Percentiles rank a stretch among this genome's conserved stretches.
These are phyloP conservation scores for Leucophenga montana DNA, from an alignment of 2,888 invertebrate species.

Conservation along the genomic window DNA sequence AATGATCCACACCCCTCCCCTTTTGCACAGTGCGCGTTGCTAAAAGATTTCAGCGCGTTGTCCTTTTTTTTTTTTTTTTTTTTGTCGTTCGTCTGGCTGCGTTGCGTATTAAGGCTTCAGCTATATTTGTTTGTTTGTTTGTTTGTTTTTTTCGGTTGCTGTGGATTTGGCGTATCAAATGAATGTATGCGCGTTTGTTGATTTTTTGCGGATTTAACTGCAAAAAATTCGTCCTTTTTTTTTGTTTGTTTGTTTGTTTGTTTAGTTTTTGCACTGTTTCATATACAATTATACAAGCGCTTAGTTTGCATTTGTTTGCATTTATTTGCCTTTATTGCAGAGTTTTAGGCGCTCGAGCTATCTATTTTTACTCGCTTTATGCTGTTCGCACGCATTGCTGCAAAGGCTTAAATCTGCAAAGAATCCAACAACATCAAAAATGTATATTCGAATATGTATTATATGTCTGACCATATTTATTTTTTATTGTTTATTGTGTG, in stretches of 20 bases:
- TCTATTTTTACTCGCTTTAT: neutral
- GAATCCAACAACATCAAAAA: neutral
- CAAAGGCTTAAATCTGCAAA: conserved; percentile 22
- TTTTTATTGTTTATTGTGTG: too few relatives aligned
- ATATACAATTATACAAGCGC: conserved; percentile 21
- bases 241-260: neutral
- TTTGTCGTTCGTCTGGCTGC: conserved; percentile 7
- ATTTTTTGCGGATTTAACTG: conserved; percentile 8
- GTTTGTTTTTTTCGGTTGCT: neutral
- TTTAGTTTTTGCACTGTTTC: too few relatives aligned
- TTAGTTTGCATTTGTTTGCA: conserved; percentile 20
- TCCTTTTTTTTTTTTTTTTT: neutral
- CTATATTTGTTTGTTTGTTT: neutral
- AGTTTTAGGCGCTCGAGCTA: conserved; percentile 17
- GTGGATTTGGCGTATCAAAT: neutral
- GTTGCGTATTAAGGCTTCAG: conserved; percentile 17
- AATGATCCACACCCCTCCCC: conserved; percentile 1
- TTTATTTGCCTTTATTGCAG: conserved; percentile 11
- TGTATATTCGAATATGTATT: too few relatives aligned
- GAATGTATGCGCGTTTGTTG: too few relatives aligned
- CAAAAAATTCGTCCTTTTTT: neutral
- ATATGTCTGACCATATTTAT: too few relatives aligned
- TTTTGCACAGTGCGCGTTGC: neutral
- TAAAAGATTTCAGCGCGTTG: conserved; percentile 6
- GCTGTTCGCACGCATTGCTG: neutral